Evolutionary conservation across 2,113 vertebrate genomes (phyloP).

Genomic region (Neodon shergylaensis): DNA sequence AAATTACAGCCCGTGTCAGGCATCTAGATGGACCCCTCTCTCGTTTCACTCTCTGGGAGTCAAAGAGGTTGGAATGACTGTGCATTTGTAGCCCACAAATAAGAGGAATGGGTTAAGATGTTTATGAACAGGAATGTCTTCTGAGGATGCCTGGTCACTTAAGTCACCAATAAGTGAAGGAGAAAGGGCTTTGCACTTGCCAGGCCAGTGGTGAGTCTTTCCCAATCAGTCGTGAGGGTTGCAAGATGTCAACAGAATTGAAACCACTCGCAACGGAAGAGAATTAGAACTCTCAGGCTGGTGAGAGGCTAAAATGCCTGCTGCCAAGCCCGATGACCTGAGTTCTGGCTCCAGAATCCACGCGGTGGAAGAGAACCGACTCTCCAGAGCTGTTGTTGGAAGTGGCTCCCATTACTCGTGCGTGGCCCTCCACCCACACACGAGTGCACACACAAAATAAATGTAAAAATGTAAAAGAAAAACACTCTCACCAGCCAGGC

Average conservation of each 20-base stretch:
- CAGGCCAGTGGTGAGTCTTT: not conserved
- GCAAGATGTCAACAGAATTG: not conserved
- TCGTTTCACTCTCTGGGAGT: not conserved
- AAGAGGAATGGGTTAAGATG: not conserved
- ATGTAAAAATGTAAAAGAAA: not conserved
- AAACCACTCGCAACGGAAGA: not conserved
- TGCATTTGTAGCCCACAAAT: not conserved
- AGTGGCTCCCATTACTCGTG: not conserved
- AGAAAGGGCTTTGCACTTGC: not conserved
- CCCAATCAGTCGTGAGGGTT: not conserved
- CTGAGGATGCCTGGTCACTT: not conserved
- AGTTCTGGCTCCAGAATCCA: not conserved
- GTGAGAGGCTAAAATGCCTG: not conserved
- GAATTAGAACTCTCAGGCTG: not conserved
- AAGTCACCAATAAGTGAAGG: not conserved
- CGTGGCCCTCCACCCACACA: not conserved
- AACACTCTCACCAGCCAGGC: not conserved
- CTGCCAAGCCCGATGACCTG: not conserved
- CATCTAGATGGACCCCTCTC: not conserved
- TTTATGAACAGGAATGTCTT: too few relatives aligned
- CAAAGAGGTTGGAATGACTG: not conserved
- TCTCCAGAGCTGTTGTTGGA: not conserved
- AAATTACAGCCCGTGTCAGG: not conserved
- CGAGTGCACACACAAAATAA: not conserved
- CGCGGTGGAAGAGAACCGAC: not conserved